Evolutionary conservation across 2,888 invertebrate species (phyloP).

Genomic region (Gibbula magus): DNA sequence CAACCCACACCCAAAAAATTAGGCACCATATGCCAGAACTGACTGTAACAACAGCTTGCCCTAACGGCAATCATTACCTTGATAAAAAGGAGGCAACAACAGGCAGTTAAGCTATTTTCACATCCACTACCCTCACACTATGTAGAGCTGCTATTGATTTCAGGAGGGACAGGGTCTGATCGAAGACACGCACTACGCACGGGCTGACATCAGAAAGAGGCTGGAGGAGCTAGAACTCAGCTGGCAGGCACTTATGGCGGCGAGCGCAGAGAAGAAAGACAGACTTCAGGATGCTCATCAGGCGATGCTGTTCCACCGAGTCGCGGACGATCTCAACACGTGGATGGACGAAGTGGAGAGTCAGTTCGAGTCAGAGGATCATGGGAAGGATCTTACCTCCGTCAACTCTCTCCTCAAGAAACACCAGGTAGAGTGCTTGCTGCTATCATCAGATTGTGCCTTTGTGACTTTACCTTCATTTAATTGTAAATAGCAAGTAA

Average conservation of each 20-base stretch:
- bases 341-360: conserved; percentile 94
- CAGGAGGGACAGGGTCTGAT: conserved; percentile 77
- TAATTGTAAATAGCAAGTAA: too few relatives aligned
- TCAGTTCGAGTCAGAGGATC: conserved; percentile 85
- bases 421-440: conserved; percentile 73
- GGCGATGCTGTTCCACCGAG: conserved; percentile 89
- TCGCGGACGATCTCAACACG: conserved; percentile 91
- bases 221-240: conserved; percentile 89
- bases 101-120: too few relatives aligned
- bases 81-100: too few relatives aligned
- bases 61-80: too few relatives aligned
- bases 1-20: too few relatives aligned
- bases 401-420: conserved; percentile 85
- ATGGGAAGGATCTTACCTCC: conserved; percentile 91
- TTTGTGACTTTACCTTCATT: too few relatives aligned
- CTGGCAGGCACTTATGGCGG: conserved; percentile 90
- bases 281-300: conserved; percentile 91
- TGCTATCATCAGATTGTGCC: too few relatives aligned
- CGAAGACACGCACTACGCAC: conserved; percentile 90
- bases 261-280: conserved; percentile 88
- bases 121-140: too few relatives aligned
- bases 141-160: too few relatives aligned
- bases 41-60: too few relatives aligned
- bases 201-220: conserved; percentile 87
- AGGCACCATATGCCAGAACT: too few relatives aligned